phyloP scores from a whole-genome alignment of 64 coral and sea anemone genomes.

The Montipora foliosa region DNA sequence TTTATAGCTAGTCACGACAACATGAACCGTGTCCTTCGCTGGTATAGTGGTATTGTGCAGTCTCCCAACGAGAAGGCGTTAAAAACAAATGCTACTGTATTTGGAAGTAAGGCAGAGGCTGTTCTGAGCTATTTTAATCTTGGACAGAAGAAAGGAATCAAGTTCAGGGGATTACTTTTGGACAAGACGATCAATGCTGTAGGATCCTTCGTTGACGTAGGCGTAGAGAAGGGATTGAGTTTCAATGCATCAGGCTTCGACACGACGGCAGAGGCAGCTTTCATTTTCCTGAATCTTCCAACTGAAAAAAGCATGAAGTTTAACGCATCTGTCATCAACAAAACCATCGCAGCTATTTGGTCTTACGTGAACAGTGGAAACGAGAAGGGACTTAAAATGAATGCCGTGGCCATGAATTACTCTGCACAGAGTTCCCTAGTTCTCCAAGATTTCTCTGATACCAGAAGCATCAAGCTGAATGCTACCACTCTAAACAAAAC shows the following conservation, averaged over 20 bases:
- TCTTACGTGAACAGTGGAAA: conserved; percentile 40
- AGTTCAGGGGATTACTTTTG: conserved; percentile 68
- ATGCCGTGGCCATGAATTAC: conserved; percentile 73
- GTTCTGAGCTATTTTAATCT: conserved; percentile 71
- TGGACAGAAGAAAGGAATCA: conserved; percentile 75
- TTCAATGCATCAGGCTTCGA: conserved; percentile 51
- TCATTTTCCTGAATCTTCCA: conserved; percentile 22
- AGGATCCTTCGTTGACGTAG: conserved; percentile 24
- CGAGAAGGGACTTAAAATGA: conserved; percentile 65
- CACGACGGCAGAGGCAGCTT: conserved; percentile 26
- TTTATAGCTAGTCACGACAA: conserved; percentile 92
- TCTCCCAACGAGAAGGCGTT: conserved; percentile 76
- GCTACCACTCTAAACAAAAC: conserved; percentile 35
- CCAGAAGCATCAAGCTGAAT: conserved; percentile 86
- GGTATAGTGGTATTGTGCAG: conserved; percentile 88
- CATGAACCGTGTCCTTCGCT: conserved; percentile 78
- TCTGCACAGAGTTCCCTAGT: conserved; percentile 61
- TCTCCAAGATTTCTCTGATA: conserved; percentile 69
- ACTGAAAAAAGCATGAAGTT: conserved; percentile 58
- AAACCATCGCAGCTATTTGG: conserved; percentile 27
- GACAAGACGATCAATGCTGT: conserved; percentile 53
- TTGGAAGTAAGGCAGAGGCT: conserved; percentile 72
- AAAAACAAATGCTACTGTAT: conserved; percentile 83
- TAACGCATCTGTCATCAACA: conserved; percentile 57
- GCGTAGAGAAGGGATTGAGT: conserved; percentile 37